Percentiles rank a stretch among this genome's conserved stretches.
These are phyloP conservation scores for Venusia cambrica DNA, from an alignment of 2,888 invertebrate genomes.

Conservation along the genomic window DNA sequence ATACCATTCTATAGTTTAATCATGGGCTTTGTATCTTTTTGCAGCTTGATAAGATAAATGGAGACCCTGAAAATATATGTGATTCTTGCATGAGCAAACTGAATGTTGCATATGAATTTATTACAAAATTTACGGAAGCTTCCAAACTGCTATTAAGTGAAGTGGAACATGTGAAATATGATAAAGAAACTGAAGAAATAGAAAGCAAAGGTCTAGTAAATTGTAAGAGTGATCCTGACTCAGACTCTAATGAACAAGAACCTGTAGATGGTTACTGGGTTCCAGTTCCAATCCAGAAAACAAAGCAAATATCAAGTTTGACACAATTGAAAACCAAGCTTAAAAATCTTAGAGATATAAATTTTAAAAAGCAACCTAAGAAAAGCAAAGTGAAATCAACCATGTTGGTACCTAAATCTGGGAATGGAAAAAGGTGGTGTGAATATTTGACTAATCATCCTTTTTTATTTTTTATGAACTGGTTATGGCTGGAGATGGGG, in stretches of 20 bases:
- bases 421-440: conserved; percentile 71
- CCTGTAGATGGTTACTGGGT: conserved; percentile 30
- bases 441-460: too few relatives aligned
- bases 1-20: too few relatives aligned
- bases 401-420: conserved; percentile 45
- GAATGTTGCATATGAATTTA: conserved; percentile 49
- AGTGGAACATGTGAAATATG: conserved; percentile 46
- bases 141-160: conserved; percentile 49
- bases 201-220: conserved; percentile 29
- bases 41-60: conserved; percentile 62
- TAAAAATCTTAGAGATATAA: conserved; percentile 28
- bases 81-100: conserved; percentile 49
- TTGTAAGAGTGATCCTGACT: conserved; percentile 45
- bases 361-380: conserved; percentile 24
- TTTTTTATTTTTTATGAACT: too few relatives aligned
- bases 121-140: conserved; percentile 55
- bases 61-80: conserved; percentile 63
- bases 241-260: conserved; percentile 22
- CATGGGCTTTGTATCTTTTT: too few relatives aligned
- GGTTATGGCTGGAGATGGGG: too few relatives aligned
- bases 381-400: too few relatives aligned
- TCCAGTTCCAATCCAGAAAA: too few relatives aligned
- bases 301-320: too few relatives aligned
- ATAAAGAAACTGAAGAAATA: conserved; percentile 31
- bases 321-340: too few relatives aligned